Evolutionary conservation across 2,797 vertebrate genomes (phyloP), one percentile per base, ranked within the genome.

Genomic region (Gallinago stenura): DNA sequence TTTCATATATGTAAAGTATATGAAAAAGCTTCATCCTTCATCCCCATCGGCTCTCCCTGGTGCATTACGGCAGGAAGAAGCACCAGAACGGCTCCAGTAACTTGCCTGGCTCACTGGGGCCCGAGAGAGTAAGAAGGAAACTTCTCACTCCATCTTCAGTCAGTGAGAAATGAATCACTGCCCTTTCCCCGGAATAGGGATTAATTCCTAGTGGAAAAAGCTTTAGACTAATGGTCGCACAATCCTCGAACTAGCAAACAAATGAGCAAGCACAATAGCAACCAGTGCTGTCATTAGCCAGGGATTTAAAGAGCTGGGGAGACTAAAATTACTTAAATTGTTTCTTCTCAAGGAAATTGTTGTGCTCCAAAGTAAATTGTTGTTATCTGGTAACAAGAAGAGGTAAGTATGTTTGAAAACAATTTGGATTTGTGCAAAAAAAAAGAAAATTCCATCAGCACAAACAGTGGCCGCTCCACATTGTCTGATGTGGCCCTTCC

Each of bases 181-280:
- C 21, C n/a, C 19, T 76, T 87, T 79, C 28, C 25, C 31, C 84
- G 45, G 41, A 92, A 79, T 4, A 26, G 6, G 13, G 33, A 71
- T 87, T 71, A 71, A 57, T 57, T 73, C 54, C 35, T 28, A 25
- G 15, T 33, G 78, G 57, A 69, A 95, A 84, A 72, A 60, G 31
- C 4, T 25, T 86, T 54, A 41, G 30, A 62, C 20, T 81, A 43
- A 28, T 31, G 11, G 15, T 69, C 0, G 0, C 54, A 71, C 21
- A 78, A 35, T 83, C 31, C 46, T 82, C 87, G 71, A 77, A 33
- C 33, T 66, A 90, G 26, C 58, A 89, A 93, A 87, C 24, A 79
- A 89, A 72, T 53, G 35, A 91, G 9, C 35, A 53, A 92, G 20
- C 12, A 53, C 41, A 45, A 19, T 31, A 83, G 33, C 60, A 94